Conservation (phyloP, 2,888 invertebrate species). For the Metellina segmentata region DNA sequence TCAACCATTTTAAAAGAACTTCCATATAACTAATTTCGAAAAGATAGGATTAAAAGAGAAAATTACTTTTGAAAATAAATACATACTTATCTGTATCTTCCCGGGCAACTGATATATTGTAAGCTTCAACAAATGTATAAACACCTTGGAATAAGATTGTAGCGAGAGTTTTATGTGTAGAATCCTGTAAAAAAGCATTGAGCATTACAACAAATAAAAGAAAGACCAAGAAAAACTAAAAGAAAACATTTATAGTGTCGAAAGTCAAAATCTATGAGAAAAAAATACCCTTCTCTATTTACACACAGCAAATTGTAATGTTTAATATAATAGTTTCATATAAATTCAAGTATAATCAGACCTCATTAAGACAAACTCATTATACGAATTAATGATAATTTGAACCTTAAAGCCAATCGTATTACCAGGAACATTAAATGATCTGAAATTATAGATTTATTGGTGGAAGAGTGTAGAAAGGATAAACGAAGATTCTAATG, state of each 20-base stretch:
- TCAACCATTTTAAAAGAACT: not conserved
- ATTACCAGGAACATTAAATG: too few species aligned
- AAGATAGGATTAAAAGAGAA: not conserved
- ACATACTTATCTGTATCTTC: slow-evolving; percentile 93
- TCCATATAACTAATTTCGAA: not conserved
- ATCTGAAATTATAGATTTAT: too few species aligned
- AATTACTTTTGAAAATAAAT: not conserved
- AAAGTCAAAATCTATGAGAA: not conserved
- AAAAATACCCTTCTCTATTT: too few species aligned
- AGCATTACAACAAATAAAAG: slow-evolving; percentile 42
- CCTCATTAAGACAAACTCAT: too few species aligned
- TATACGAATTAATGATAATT: too few species aligned
- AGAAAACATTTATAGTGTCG: slow-evolving; percentile 83
- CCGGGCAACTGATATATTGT: slow-evolving; percentile 93
- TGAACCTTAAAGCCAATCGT: too few species aligned
- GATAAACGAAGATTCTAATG: too few species aligned
- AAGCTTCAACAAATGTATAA: slow-evolving; percentile 89
- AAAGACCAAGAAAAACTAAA: not conserved
- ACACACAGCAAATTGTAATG: too few species aligned
- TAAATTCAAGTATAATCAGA: too few species aligned
- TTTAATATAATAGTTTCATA: too few species aligned
- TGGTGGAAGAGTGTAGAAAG: too few species aligned
- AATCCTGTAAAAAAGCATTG: slow-evolving; percentile 79
- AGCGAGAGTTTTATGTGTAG: slow-evolving; percentile 87
- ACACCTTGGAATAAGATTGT: slow-evolving; percentile 91